phyloP scores from a whole-genome alignment of 2,888 invertebrate species.

The Anticlea derivata region DNA sequence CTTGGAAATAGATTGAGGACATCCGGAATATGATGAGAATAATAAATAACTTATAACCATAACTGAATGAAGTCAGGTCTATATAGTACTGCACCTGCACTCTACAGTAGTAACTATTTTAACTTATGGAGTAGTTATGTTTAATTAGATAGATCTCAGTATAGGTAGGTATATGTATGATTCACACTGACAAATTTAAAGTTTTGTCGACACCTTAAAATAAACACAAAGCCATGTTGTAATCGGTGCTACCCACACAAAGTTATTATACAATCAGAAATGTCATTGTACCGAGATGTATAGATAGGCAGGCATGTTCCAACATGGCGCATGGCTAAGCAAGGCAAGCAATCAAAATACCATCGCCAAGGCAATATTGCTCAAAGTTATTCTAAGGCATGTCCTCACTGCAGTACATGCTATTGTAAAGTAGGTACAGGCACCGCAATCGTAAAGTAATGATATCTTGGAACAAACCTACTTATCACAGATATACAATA shows the following conservation, averaged over 20 bases:
- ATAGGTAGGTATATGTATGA: no score
- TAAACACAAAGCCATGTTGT: constrained; percentile 28
- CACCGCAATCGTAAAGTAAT: constrained; percentile 20
- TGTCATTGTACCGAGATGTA: constrained; percentile 26
- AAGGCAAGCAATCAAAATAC: constrained; percentile 38
- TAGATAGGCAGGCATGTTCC: constrained; percentile 21
- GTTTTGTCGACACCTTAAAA: constrained; percentile 9
- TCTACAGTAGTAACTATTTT: no score
- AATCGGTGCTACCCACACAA: constrained; percentile 21
- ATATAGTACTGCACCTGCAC: no score
- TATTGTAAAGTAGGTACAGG: constrained; percentile 7
- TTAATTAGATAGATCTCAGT: no score
- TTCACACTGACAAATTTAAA: constrained; percentile 3
- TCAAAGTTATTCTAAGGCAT: constrained; percentile 60
- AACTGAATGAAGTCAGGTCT: no score
- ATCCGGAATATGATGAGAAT: constrained; percentile 26
- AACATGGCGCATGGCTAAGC: constrained; percentile 26
- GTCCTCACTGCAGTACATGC: constrained; percentile 41
- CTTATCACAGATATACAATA: constrained; percentile 19
- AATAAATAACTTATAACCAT: constrained; percentile 26
- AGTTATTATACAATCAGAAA: constrained; percentile 30
- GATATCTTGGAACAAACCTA: constrained; percentile 14
- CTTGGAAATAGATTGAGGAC: constrained; percentile 31
- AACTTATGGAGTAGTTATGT: no score
- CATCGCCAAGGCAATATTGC: constrained; percentile 61